Evolutionary conservation across 1,140 invertebrate species (phyloP).

Genomic region (Reticulitermes speratus): DNA sequence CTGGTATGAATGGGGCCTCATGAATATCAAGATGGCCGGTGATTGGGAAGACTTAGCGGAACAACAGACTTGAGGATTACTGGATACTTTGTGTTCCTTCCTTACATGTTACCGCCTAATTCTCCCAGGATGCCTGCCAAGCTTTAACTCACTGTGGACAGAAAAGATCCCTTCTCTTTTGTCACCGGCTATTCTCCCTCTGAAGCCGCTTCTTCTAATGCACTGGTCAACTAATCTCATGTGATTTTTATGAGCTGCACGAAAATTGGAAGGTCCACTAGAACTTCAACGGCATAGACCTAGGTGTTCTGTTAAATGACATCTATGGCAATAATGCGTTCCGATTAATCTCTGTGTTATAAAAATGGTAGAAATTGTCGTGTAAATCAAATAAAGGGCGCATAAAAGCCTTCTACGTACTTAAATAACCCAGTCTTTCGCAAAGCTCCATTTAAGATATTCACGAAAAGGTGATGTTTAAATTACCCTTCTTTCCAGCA

Average conservation of each 20-base stretch:
- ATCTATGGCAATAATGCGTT: no score
- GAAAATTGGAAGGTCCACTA: neutral
- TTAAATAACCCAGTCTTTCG: no score
- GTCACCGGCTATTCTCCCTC: neutral
- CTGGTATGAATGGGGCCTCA: neutral
- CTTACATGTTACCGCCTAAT: constrained; percentile 10
- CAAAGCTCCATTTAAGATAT: no score
- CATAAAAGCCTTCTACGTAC: no score
- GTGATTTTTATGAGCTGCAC: constrained; percentile 6
- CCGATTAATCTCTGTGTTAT: no score
- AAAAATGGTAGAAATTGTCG: no score
- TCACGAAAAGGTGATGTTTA: no score
- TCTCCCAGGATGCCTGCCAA: neutral
- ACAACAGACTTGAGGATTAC: neutral
- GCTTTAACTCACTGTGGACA: neutral
- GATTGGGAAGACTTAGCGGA: constrained; percentile 10
- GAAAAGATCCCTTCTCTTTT: neutral
- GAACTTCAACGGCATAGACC: neutral
- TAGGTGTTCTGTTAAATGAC: no score
- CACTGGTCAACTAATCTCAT: neutral
- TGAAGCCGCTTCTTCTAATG: neutral
- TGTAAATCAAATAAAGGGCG: no score
- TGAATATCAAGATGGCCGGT: constrained; percentile 10
- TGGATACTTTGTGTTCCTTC: neutral
- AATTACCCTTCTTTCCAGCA: no score